Conservation (phyloP, 2,888 invertebrate genomes). For the Caenorhabditis afra region DNA sequence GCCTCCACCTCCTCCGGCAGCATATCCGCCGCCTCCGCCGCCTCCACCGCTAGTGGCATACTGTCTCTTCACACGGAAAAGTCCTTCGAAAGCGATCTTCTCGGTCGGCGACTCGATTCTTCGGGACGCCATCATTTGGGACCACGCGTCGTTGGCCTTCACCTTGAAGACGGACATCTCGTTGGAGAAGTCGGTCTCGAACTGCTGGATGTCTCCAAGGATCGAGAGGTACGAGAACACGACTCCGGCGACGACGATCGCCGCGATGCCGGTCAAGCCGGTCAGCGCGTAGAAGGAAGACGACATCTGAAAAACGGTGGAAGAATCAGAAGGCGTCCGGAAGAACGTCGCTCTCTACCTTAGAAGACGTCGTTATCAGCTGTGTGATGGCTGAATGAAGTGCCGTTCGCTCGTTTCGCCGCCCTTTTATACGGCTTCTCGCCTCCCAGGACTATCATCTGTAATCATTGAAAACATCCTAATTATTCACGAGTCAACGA, state of each 20-base stretch:
- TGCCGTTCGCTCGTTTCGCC: conserved; percentile 9
- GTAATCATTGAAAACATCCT: conserved; percentile 26
- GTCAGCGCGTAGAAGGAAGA: conserved; percentile 52
- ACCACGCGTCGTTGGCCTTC: conserved; percentile 65
- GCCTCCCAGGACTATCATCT: conserved; percentile 16
- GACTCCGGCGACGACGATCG: conserved; percentile 46
- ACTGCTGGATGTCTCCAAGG: conserved; percentile 54
- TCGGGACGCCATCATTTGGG: conserved; percentile 59
- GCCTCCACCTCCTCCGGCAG: conserved; percentile 37
- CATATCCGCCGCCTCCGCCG: conserved; percentile 41
- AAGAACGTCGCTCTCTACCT: conserved; percentile 21
- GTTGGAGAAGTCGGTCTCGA: conserved; percentile 49
- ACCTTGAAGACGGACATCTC: conserved; percentile 47
- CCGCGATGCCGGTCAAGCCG: conserved; percentile 43
- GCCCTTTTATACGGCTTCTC: conserved; percentile 30
- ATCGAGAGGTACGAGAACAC: conserved; percentile 55
- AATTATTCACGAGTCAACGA: conserved; percentile 30
- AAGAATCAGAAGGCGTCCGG: not conserved
- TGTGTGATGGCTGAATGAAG: conserved; percentile 50
- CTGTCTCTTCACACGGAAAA: conserved; percentile 55
- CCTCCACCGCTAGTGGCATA: conserved; percentile 36
- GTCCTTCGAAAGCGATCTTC: conserved; percentile 51
- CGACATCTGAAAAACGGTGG: conserved; percentile 33
- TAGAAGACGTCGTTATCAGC: conserved; percentile 52
- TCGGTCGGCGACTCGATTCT: conserved; percentile 56